Evolutionary conservation across 2,797 vertebrate genomes (phyloP), one percentile per base, ranked within the genome.

Genomic region (Acrocephalus scirpaceus): DNA sequence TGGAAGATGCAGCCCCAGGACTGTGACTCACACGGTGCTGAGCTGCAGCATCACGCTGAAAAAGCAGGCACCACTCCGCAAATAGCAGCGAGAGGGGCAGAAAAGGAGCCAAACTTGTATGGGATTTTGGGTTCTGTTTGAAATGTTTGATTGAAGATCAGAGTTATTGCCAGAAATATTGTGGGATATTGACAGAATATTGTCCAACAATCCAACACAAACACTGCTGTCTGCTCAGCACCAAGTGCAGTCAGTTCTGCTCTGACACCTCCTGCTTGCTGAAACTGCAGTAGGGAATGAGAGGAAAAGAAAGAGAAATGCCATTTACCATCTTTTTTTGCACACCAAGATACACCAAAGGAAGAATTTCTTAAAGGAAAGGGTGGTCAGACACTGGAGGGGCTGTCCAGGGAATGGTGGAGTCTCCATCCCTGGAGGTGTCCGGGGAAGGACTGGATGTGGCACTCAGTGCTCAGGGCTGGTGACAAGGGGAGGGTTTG

Each of bases 1-100:
- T 4, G 88, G 54, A 7, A 70, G 88, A 36, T 22, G 80, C 90
- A 90, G 88, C 90, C 82, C 83, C 76, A 7, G 93, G 82, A 60
- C 69, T 22, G 71, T 45, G 74, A 82, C 67, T 95, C 88, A 73
- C 20, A 5, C 0, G 45, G 21, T 7, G 81, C 74, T 22, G 87
- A 92, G 15, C 80, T 32, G 65, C 92, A 71, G 92, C 66, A 67
- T 1, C 65, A 2, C 57, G 0, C 61, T 3, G 32, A 6, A n/a
- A n/a, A 64, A 71, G 7, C 29, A 62, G 85, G 78, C 81, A 22
- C 0, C 3, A 0, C 3, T 29, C 69, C 14, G 32, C 90, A 67
- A 66, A 74, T 0, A 48, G 72, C 13, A 10, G 62, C 23, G 3
- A 50, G 44, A 38, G 3, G 36, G 56, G 15, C 38, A 58, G 32